phyloP scores from a whole-genome alignment of 1,140 invertebrate species.

The Lysiphlebus fabarum region DNA sequence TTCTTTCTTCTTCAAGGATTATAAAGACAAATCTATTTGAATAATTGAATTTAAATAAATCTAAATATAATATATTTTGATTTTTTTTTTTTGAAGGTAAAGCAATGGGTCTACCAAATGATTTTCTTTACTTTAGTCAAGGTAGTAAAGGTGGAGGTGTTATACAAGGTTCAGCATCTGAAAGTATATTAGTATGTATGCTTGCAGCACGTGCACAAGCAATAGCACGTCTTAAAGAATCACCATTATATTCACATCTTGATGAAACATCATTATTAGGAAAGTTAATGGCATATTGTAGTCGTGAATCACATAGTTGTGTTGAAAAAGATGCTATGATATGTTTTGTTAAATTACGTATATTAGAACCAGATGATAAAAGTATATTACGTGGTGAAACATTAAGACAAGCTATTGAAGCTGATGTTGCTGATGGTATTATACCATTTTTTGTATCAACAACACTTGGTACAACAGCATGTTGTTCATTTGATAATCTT shows the following conservation, averaged over 20 bases:
- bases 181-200: constrained; percentile 94
- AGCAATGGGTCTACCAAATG: constrained; percentile 85
- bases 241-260: constrained; percentile 74
- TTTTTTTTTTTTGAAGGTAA: constrained; percentile 59
- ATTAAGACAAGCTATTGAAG: constrained; percentile 84
- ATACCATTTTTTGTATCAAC: constrained; percentile 96
- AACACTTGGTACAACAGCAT: constrained; percentile 91
- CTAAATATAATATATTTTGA: too few relatives aligned
- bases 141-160: constrained; percentile 88
- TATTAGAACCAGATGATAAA: constrained; percentile 93
- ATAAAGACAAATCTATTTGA: too few relatives aligned
- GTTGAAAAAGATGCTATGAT: constrained; percentile 99
- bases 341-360: constrained; percentile 93
- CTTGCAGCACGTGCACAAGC: constrained; percentile 92
- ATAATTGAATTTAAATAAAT: too few relatives aligned
- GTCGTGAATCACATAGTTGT: constrained; percentile 95
- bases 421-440: constrained; percentile 85
- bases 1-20: too few relatives aligned
- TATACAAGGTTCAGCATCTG: constrained; percentile 95
- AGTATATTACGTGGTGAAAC: constrained; percentile 86
- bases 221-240: constrained; percentile 83
- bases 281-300: constrained; percentile 93
- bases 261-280: constrained; percentile 93
- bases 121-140: constrained; percentile 79
- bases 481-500: constrained; percentile 90